Evolutionary conservation across 2,888 invertebrate genomes (phyloP).

Genomic region (Agonopterix arenella): DNA sequence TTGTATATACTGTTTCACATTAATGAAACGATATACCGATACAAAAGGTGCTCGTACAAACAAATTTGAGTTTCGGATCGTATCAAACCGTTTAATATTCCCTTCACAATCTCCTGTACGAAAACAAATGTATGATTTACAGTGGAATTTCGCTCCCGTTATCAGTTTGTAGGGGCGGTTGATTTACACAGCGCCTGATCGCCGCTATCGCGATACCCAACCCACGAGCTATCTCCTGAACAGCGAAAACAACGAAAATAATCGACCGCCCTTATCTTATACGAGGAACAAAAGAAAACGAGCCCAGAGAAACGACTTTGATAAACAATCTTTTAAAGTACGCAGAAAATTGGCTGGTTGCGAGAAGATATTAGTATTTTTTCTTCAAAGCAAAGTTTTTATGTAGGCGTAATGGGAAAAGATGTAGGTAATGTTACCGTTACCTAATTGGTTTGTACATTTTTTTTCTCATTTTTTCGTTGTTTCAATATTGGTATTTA

Average conservation of each 20-base stretch:
- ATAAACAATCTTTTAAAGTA: constrained; percentile 18
- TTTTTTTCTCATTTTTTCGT: too few species aligned
- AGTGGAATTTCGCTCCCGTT: constrained; percentile 51
- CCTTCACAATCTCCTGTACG: constrained; percentile 33
- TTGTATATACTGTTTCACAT: not conserved
- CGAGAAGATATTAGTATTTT: too few species aligned
- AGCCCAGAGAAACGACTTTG: constrained; percentile 19
- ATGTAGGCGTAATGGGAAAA: too few species aligned
- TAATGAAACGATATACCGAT: not conserved
- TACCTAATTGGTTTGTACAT: too few species aligned
- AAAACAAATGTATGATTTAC: constrained; percentile 70
- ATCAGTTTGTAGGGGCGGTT: constrained; percentile 58
- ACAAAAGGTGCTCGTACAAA: not conserved
- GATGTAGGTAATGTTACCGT: too few species aligned
- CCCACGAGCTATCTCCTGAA: constrained; percentile 24
- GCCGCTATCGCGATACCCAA: constrained; percentile 13
- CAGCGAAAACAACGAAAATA: constrained; percentile 37
- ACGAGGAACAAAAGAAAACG: constrained; percentile 32
- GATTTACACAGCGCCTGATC: constrained; percentile 58
- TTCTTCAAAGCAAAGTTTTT: too few species aligned
- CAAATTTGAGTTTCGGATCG: constrained; percentile 14
- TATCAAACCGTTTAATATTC: constrained; percentile 36
- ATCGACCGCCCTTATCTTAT: constrained; percentile 39
- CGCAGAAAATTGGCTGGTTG: not conserved
- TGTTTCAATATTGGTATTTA: too few species aligned